phyloP scores from a whole-genome alignment of 2,888 invertebrate genomes.

The Masnerella sp. region DNA sequence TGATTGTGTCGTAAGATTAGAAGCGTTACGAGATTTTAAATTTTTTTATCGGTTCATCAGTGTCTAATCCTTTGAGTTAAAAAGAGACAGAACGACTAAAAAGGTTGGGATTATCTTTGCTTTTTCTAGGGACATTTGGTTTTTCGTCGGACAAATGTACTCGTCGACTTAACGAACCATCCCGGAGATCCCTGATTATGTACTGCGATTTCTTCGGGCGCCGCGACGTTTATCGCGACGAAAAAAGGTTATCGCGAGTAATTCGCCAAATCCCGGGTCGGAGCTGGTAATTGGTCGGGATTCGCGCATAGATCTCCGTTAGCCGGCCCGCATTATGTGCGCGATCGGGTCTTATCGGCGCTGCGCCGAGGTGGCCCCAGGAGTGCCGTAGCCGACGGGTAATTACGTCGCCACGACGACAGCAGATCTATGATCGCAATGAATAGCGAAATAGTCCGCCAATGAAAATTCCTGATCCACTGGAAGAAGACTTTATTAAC shows the following conservation, averaged over 20 bases:
- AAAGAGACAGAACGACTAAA: too few relatives aligned
- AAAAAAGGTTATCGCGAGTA: conserved; percentile 42
- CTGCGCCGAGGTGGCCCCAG: conserved; percentile 61
- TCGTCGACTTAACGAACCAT: conserved; percentile 15
- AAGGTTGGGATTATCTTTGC: too few relatives aligned
- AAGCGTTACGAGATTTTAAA: neutral
- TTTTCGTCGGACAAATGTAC: conserved; percentile 11
- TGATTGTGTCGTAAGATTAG: neutral
- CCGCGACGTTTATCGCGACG: conserved; percentile 13
- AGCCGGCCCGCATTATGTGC: conserved; percentile 61
- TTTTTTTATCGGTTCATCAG: conserved; percentile 4
- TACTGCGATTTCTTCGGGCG: conserved; percentile 4
- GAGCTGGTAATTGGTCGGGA: conserved; percentile 65
- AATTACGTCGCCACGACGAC: conserved; percentile 69
- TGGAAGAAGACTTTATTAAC: conserved; percentile 38
- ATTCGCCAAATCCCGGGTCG: conserved; percentile 58
- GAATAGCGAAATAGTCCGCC: conserved; percentile 62
- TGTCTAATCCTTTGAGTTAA: too few relatives aligned
- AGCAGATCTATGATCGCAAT: conserved; percentile 71
- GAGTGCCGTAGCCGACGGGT: conserved; percentile 68
- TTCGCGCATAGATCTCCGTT: conserved; percentile 65
- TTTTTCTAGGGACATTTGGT: neutral
- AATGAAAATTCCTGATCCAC: conserved; percentile 58
- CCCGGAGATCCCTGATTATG: conserved; percentile 21
- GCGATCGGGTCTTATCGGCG: conserved; percentile 18